A percentile compares a stretch with the other conserved stretches of the same genome.
Conservation (phyloP, 2,797 vertebrate species). For the Octomys mimax region DNA sequence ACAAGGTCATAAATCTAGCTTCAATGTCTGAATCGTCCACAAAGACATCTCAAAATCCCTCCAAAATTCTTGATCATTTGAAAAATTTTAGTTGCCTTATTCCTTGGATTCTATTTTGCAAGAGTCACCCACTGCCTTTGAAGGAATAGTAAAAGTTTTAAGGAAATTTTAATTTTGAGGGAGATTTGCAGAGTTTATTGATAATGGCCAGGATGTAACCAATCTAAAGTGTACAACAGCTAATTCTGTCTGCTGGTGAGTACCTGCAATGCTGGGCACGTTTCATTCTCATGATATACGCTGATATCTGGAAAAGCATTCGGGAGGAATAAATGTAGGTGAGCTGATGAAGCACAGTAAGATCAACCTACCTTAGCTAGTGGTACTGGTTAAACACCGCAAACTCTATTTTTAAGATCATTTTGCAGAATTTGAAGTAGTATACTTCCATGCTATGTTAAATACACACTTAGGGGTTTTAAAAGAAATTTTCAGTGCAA, state of each 20-base stretch:
- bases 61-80: neutral
- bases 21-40: neutral
- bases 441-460: neutral
- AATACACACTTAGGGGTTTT: neutral
- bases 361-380: neutral
- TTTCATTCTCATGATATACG: neutral
- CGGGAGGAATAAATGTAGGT: fast-evolving
- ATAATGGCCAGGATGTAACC: neutral
- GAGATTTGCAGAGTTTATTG: neutral
- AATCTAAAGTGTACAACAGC: neutral
- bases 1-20: neutral
- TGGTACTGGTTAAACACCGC: neutral
- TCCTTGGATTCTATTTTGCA: neutral
- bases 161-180: neutral
- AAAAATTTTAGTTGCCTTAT: neutral
- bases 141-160: neutral
- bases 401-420: neutral
- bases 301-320: neutral
- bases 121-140: neutral
- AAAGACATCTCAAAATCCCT: neutral
- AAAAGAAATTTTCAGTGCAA: neutral
- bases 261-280: neutral
- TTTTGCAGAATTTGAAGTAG: neutral
- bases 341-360: neutral
- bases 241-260: neutral